A percentile compares a stretch with the other conserved stretches of the same genome.
These are phyloP conservation scores for Sebastes minor DNA, from an alignment of 2,797 vertebrate genomes.

Conservation along the genomic window DNA sequence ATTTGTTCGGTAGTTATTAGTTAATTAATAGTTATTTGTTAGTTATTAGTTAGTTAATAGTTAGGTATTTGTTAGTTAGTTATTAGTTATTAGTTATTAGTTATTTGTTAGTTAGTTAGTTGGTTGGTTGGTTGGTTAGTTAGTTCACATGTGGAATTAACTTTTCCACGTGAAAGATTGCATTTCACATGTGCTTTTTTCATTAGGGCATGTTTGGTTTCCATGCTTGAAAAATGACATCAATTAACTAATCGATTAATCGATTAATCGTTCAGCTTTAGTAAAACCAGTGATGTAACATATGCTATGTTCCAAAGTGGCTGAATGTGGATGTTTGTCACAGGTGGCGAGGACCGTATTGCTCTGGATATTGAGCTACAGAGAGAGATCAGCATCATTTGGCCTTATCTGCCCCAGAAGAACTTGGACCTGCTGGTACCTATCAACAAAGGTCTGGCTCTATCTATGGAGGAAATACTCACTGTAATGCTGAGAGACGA, in stretches of 20 bases:
- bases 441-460: conserved; percentile 93
- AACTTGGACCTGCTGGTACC: conserved; percentile 95
- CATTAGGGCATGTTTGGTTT: not conserved
- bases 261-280: not conserved
- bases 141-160: too few relatives aligned
- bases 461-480: not conserved
- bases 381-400: conserved; percentile 96
- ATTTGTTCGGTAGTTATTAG: not conserved
- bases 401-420: conserved; percentile 98
- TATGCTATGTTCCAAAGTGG: not conserved
- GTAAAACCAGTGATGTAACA: not conserved
- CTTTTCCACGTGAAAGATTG: not conserved
- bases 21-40: not conserved
- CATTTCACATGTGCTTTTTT: not conserved
- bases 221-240: not conserved
- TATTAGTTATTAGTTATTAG: not conserved
- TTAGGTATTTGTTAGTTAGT: too few relatives aligned
- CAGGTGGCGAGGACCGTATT: conserved; percentile 94
- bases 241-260: not conserved
- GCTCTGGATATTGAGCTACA: conserved; percentile 93
- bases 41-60: not conserved
- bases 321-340: conserved; percentile 22
- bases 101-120: too few relatives aligned
- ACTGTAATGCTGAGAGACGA: not conserved
- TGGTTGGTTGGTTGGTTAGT: rapidly evolving